phyloP scores from a whole-genome alignment of 2,888 invertebrate genomes.

The Protophormia terraenovae region DNA sequence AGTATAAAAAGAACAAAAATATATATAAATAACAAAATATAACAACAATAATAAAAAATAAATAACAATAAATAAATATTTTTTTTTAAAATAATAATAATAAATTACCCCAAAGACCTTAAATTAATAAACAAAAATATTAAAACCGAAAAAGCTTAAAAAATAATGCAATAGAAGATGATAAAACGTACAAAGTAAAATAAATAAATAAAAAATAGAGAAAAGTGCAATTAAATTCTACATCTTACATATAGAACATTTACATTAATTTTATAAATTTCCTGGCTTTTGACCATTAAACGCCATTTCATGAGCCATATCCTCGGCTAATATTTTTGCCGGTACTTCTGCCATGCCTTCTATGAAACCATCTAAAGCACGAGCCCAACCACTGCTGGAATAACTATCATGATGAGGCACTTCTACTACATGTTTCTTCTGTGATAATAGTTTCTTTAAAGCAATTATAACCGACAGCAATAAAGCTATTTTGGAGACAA shows the following conservation, averaged over 20 bases:
- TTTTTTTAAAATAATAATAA: background rate
- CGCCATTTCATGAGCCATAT: constrained; percentile 85
- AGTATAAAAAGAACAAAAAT: background rate
- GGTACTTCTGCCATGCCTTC: constrained; percentile 82
- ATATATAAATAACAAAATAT: background rate
- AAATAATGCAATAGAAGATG: background rate
- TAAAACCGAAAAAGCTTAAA: background rate
- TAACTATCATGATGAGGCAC: constrained; percentile 85
- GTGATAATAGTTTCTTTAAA: constrained; percentile 89
- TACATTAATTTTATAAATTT: constrained; percentile 16
- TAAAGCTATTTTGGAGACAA: constrained; percentile 92
- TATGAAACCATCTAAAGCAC: constrained; percentile 80
- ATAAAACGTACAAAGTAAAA: background rate
- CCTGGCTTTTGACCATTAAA: constrained; percentile 83
- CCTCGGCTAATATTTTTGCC: constrained; percentile 77
- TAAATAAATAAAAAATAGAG: background rate
- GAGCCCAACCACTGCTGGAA: constrained; percentile 84
- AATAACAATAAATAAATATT: constrained; percentile 10
- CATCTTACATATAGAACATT: background rate
- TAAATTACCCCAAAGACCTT: constrained; percentile 2
- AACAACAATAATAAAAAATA: constrained; percentile 15
- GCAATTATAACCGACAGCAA: constrained; percentile 91
- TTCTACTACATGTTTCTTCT: constrained; percentile 86
- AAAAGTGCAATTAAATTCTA: background rate
- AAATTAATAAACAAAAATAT: background rate